Evolutionary conservation across 1,140 invertebrate species (phyloP).

Genomic region (Trichoplusia ni): DNA sequence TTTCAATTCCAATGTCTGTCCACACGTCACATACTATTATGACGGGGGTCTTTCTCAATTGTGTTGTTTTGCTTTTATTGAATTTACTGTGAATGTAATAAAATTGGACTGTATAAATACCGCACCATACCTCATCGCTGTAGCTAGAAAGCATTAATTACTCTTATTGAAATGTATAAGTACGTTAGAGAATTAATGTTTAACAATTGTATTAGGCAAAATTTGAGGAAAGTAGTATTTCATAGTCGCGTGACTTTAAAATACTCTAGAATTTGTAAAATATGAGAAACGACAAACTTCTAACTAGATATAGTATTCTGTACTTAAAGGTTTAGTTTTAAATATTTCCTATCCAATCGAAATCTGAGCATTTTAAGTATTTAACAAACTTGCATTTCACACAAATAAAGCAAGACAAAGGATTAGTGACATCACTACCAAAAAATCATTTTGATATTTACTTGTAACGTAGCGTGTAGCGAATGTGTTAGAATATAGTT

Average conservation of each 20-base stretch:
- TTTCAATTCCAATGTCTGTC: conserved; percentile 5
- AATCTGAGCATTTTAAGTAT: background rate
- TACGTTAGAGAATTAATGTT: background rate
- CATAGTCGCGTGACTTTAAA: too few relatives aligned
- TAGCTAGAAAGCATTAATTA: conserved; percentile 21
- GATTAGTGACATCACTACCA: conserved; percentile 49
- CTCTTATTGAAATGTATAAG: background rate
- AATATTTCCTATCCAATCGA: background rate
- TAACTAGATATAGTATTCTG: too few relatives aligned
- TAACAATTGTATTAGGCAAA: too few relatives aligned
- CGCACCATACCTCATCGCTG: conserved; percentile 59
- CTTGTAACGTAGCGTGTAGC: conserved; percentile 44
- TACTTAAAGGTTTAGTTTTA: background rate
- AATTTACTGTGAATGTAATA: background rate
- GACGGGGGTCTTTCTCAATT: background rate
- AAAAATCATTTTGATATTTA: conserved; percentile 48
- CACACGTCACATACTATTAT: background rate
- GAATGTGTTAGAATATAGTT: conserved; percentile 43
- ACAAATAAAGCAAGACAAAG: conserved; percentile 15
- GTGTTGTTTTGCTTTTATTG: conserved; percentile 9
- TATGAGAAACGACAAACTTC: too few relatives aligned
- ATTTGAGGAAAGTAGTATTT: too few relatives aligned
- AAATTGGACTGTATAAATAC: conserved; percentile 42
- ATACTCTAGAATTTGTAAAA: too few relatives aligned
- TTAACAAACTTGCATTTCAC: conserved; percentile 11